phyloP scores from a whole-genome alignment of 2,797 vertebrate species.

The Arvicola amphibius region DNA sequence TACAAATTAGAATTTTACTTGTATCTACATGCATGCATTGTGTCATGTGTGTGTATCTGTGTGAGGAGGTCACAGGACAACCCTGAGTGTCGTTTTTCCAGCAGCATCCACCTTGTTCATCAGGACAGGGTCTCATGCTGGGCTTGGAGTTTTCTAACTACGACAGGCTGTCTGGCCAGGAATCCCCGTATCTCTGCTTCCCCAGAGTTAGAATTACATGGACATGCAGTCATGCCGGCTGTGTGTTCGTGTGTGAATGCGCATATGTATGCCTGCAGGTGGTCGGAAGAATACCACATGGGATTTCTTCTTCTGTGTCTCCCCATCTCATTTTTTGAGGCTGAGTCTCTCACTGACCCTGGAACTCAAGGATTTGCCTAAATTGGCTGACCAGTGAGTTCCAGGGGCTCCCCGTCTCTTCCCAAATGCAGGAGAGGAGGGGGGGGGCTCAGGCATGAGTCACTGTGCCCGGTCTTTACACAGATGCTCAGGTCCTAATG shows the following conservation, averaged over 20 bases:
- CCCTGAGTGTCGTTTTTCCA: not conserved
- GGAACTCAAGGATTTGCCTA: not conserved
- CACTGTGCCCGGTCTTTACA: not conserved
- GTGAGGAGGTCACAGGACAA: not conserved
- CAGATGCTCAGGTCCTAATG: too few species aligned
- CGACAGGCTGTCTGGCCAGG: not conserved
- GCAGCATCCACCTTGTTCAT: not conserved
- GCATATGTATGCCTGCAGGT: not conserved
- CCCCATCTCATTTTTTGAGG: not conserved
- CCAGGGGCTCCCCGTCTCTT: not conserved
- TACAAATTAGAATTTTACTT: not conserved
- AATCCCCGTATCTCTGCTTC: not conserved
- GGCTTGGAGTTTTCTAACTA: not conserved
- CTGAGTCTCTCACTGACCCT: not conserved
- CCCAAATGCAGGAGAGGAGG: not conserved
- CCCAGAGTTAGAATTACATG: not conserved
- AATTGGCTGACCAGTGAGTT: not conserved
- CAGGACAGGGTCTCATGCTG: not conserved
- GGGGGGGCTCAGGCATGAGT: too few species aligned
- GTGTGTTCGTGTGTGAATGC: not conserved
- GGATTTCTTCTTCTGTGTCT: not conserved
- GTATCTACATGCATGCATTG: not conserved
- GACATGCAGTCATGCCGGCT: not conserved
- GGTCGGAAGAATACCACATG: not conserved
- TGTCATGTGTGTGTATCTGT: too few species aligned